These are phyloP conservation scores for Brachymystax lenok DNA, from an alignment of 2,797 vertebrate species.

Conservation along the genomic window DNA sequence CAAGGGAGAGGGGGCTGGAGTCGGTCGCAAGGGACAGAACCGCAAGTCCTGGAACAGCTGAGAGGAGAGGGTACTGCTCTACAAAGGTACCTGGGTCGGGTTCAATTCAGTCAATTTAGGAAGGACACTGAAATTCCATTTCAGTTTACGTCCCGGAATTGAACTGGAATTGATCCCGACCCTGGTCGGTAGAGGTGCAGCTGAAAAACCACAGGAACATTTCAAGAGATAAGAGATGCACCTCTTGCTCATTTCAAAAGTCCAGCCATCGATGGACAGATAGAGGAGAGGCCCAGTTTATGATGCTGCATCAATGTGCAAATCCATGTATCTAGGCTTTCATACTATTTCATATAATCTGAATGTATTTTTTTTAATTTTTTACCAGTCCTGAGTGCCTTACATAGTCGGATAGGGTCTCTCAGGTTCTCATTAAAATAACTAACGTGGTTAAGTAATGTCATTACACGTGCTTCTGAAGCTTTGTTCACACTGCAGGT, in stretches of 20 bases:
- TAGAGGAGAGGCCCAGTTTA: background rate
- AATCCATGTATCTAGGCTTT: background rate
- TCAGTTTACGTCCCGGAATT: too few relatives aligned
- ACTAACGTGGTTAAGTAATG: background rate
- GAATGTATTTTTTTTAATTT: background rate
- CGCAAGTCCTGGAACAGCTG: slow-evolving; percentile 73
- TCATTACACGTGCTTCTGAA: background rate
- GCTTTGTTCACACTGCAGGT: background rate
- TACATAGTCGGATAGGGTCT: background rate
- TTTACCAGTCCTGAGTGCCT: background rate
- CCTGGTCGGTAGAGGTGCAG: too few relatives aligned
- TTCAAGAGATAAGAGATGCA: background rate
- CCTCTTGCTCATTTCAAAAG: background rate
- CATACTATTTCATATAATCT: background rate
- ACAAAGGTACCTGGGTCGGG: too few relatives aligned
- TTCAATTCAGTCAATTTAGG: too few relatives aligned
- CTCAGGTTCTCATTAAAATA: background rate
- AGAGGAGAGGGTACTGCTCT: background rate
- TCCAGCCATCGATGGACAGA: background rate
- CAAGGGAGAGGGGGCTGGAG: background rate
- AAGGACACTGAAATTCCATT: too few relatives aligned
- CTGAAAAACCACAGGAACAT: background rate
- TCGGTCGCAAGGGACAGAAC: slow-evolving; percentile 55
- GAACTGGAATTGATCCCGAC: background rate
- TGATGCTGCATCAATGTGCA: background rate